Evolutionary conservation across 2,888 invertebrate species (phyloP).

Genomic region (Rhamnusium bicolor): DNA sequence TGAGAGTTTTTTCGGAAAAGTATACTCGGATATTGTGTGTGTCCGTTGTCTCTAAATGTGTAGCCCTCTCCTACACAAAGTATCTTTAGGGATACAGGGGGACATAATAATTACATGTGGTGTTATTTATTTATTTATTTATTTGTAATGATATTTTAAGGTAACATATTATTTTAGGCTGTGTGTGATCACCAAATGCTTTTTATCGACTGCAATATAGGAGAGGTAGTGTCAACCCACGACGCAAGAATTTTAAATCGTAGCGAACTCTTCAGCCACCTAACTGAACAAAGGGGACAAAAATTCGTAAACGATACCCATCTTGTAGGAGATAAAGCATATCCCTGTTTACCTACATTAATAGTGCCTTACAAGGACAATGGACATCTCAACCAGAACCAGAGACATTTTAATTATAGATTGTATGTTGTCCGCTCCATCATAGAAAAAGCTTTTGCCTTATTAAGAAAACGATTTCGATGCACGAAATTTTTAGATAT

Average conservation of each 20-base stretch:
- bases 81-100: too few relatives aligned
- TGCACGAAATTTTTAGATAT: not conserved
- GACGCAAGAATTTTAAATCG: conserved; percentile 37
- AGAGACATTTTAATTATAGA: conserved; percentile 38
- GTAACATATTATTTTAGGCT: conserved; percentile 8
- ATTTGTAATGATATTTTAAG: too few relatives aligned
- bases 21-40: too few relatives aligned
- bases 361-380: conserved; percentile 40
- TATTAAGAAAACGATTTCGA: conserved; percentile 25
- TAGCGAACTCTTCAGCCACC: conserved; percentile 35
- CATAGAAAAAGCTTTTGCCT: conserved; percentile 26
- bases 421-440: conserved; percentile 27
- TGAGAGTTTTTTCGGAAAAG: too few relatives aligned
- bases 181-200: conserved; percentile 38
- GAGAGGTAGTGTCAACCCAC: conserved; percentile 38
- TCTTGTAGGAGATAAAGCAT: conserved; percentile 41
- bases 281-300: conserved; percentile 16
- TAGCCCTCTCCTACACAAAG: too few relatives aligned
- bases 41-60: too few relatives aligned
- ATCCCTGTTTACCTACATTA: conserved; percentile 34
- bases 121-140: too few relatives aligned
- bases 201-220: conserved; percentile 37
- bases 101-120: too few relatives aligned
- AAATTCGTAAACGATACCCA: conserved; percentile 42
- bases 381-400: conserved; percentile 36